Evolutionary conservation across 2,888 invertebrate species (phyloP).

Genomic region (Sinopyrophorus schimmeli): DNA sequence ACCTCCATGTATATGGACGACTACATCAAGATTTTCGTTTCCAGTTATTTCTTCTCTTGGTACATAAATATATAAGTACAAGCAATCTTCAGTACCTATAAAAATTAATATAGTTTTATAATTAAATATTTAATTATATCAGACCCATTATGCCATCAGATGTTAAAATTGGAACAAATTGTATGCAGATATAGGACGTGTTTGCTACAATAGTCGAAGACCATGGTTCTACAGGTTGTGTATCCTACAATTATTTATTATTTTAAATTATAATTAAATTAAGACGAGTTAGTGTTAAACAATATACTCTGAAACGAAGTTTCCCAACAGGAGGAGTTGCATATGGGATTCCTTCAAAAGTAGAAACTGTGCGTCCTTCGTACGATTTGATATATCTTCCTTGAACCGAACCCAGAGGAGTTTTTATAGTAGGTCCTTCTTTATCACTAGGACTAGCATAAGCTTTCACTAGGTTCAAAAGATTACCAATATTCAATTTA

Average conservation of each 20-base stretch:
- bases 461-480: no score
- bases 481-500: no score
- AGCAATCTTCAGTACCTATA: slow-evolving; percentile 68
- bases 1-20: slow-evolving; percentile 57
- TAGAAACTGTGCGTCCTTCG: slow-evolving; percentile 53
- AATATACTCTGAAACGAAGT: slow-evolving; percentile 57
- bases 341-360: slow-evolving; percentile 66
- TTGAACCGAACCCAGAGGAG: slow-evolving; percentile 20
- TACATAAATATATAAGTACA: slow-evolving; percentile 66
- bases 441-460: no score
- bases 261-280: not conserved
- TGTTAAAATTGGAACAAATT: slow-evolving; percentile 29
- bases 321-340: slow-evolving; percentile 64
- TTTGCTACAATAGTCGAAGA: slow-evolving; percentile 40
- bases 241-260: slow-evolving; percentile 23
- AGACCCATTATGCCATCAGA: slow-evolving; percentile 31
- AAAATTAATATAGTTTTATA: slow-evolving; percentile 26
- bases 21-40: slow-evolving; percentile 52
- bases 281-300: not conserved
- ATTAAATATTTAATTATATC: not conserved
- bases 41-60: slow-evolving; percentile 56
- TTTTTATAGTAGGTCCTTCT: slow-evolving; percentile 18
- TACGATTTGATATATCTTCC: slow-evolving; percentile 36
- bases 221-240: slow-evolving; percentile 43
- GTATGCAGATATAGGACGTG: slow-evolving; percentile 41